phyloP scores from a whole-genome alignment of 2,797 vertebrate species.

The Poeciliopsis turneri region DNA sequence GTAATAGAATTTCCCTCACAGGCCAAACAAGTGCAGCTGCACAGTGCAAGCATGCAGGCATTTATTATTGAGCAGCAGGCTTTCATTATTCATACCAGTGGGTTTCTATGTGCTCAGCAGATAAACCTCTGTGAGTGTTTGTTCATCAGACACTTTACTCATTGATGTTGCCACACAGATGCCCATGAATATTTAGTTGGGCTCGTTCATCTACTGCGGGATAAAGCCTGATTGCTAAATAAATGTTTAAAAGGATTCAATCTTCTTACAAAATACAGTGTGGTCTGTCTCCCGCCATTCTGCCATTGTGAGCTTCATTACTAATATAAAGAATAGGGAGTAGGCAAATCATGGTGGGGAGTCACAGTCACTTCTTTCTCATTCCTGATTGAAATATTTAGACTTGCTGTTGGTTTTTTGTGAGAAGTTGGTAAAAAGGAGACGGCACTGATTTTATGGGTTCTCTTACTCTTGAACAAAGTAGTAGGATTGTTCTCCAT shows the following conservation, averaged over 20 bases:
- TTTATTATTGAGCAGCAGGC: slow-evolving; percentile 74
- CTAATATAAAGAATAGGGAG: slow-evolving; percentile 28
- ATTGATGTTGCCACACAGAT: slow-evolving; percentile 60
- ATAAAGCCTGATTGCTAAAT: slow-evolving; percentile 57
- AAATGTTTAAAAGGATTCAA: slow-evolving; percentile 51
- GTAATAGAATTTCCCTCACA: slow-evolving; percentile 67
- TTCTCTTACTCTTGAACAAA: background rate
- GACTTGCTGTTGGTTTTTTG: background rate
- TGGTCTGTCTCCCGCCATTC: slow-evolving; percentile 40
- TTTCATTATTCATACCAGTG: slow-evolving; percentile 75
- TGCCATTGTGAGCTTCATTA: slow-evolving; percentile 27
- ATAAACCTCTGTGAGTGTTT: slow-evolving; percentile 71
- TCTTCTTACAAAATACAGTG: slow-evolving; percentile 46
- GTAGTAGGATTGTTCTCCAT: slow-evolving; percentile 9
- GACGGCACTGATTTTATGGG: background rate
- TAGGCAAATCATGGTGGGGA: background rate
- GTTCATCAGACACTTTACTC: slow-evolving; percentile 69
- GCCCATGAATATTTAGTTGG: slow-evolving; percentile 63
- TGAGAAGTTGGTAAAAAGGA: background rate
- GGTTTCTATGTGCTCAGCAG: slow-evolving; percentile 69
- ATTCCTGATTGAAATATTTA: background rate
- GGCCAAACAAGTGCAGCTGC: slow-evolving; percentile 66
- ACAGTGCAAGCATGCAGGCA: slow-evolving; percentile 60
- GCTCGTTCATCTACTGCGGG: slow-evolving; percentile 25
- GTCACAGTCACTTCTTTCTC: background rate